Conservation (phyloP, 2,888 invertebrate species). For the Meloe dianella region DNA sequence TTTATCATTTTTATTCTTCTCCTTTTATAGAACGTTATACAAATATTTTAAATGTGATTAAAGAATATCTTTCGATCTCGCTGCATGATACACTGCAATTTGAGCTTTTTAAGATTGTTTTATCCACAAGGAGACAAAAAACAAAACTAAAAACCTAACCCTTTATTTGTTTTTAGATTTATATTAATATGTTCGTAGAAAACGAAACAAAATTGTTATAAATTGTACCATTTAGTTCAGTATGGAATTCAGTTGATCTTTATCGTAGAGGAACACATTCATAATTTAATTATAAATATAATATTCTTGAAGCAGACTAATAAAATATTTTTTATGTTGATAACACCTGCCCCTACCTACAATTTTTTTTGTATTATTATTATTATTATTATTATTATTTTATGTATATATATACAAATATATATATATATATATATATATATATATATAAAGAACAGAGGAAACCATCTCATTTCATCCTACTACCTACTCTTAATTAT, state of each 20-base stretch:
- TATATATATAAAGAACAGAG: conserved; percentile 13
- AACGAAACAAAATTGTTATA: conserved; percentile 11
- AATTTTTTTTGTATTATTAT: not conserved
- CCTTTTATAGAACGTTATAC: not conserved
- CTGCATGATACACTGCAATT: conserved; percentile 1
- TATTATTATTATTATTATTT: no score
- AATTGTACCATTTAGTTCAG: conserved; percentile 16
- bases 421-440: not conserved
- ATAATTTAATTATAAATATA: conserved; percentile 40
- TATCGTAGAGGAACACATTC: conserved; percentile 30
- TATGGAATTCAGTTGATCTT: conserved; percentile 34
- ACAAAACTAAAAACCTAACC: not conserved
- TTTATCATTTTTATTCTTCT: not conserved
- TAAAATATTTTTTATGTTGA: conserved; percentile 37
- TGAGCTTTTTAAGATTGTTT: conserved; percentile 5
- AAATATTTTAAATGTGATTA: not conserved
- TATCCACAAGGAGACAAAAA: not conserved
- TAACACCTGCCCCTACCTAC: conserved; percentile 18
- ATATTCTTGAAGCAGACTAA: conserved; percentile 36
- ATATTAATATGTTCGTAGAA: conserved; percentile 5
- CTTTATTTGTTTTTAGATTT: conserved; percentile 7
- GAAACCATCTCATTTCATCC: conserved; percentile 30
- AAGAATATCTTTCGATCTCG: not conserved
- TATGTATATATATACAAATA: no score
- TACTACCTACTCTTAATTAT: conserved; percentile 40